Evolutionary conservation across 1,140 invertebrate genomes (phyloP), one percentile per base, ranked within the genome.

Genomic region (Phortica variegata): DNA sequence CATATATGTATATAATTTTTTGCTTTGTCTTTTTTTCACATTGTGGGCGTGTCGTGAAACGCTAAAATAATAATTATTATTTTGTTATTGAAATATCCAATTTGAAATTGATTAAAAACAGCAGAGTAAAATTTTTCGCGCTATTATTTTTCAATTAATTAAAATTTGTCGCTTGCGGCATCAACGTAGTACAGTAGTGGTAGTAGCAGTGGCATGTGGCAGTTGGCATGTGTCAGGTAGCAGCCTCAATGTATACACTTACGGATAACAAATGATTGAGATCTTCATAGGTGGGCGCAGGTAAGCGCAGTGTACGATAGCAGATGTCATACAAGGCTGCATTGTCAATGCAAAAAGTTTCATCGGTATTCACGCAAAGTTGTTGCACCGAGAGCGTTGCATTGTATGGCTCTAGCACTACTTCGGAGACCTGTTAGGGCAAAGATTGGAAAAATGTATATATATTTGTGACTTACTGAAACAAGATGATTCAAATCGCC

Each of bases 401-500:
- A 75, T 91, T 91, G 79, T 91, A 91, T 78, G 85, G 84, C 57
- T 87, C 86, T 12, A 87, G 82, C 3, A 86, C 83, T 10, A 84
- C 83, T 59, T 86, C 82, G 1, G 86, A 89, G 48, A 88, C 89
- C 78, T 91, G 45, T 15, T 31, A 46, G 31, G 21, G 23, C 23
- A 32, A 15, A 10, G 42, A 32, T 23, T 21, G 26, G 23, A 13
- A 13, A 40, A 26, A 19, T 19, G n/a, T n/a, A 34, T 33, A 21
- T 17, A 16, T 29, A 20, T 36, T 18, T 20, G 44, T 19, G 40
- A 10, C 10, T n/a, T 65, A 86, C 87, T 56, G 87, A 91, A 32
- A 86, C 88, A 21, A 92, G 80, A 78, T 92, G 89, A 73, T 92
- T 92, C 46, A 92, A 76, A 65, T 92, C 90, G 19, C 89, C 89